Evolutionary conservation across 1,140 invertebrate genomes (phyloP), one percentile per base, ranked within the genome.

Genomic region (Daktulosphaira vitifoliae): DNA sequence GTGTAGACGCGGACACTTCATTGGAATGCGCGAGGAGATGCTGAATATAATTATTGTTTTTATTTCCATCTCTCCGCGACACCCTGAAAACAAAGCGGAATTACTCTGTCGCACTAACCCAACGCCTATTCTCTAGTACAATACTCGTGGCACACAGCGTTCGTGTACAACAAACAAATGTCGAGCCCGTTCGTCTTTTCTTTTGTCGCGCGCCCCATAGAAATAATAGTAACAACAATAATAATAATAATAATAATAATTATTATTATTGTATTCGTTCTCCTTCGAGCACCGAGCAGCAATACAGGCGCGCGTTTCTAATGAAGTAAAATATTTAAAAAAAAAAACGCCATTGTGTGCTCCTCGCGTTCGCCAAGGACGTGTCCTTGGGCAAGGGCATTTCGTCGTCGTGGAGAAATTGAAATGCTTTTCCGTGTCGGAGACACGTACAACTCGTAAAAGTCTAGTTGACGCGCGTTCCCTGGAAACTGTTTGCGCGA

Each of bases 51-150:
- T 26, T 56, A 42, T 46, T 62, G 56, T 62, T 48, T 44, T 62
- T 29, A 20, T 25, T 16, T 48, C 39, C 25, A 25, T 59, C 38
- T 48, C 20, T 46, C 26, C n/a, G 29, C n/a, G 18, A 25, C 56
- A 62, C 56, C 56, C 56, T 62, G 46, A 62, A 33, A 46, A 62
- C 56, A 59, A 59, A 59, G 54, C 54, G 54, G 42, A 44, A 25
- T 20, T 25, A 42, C 22, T 25, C 54, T 42, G 22, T 23, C 54
- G 6, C 23, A 15, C 54, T 20, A 8, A n/a, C 3, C n/a, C 9
- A 1, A 7, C 18, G 11, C 38, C 15, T 25, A 16, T 16, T 3
- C 22, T 52, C n/a, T 2, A 15, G n/a, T 51, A 29, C 9, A 33
- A 8, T 9, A 51, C 11, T 26, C 7, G 33, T 38, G 23, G 44